Percentiles rank a stretch among this genome's conserved stretches.
Conservation (phyloP, 2,888 invertebrate genomes). For the Actias luna region DNA sequence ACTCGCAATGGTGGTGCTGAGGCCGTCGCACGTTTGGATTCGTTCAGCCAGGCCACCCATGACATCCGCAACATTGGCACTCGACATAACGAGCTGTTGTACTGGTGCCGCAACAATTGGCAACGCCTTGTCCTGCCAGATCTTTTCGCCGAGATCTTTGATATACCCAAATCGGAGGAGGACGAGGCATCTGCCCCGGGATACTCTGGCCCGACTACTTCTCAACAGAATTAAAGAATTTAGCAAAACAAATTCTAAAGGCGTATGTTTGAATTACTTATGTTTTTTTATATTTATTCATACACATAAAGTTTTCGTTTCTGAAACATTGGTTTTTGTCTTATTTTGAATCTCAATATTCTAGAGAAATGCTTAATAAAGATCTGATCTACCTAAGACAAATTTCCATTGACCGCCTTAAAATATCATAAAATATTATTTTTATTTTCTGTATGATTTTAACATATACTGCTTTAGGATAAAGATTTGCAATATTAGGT, state of each 20-base stretch:
- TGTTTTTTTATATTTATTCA: background rate
- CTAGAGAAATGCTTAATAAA: background rate
- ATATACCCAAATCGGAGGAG: constrained; percentile 87
- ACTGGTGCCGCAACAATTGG: constrained; percentile 96
- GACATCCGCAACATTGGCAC: constrained; percentile 91
- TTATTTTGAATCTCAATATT: too few species aligned
- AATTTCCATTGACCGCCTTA: background rate
- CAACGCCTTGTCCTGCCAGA: constrained; percentile 92
- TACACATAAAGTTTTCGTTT: background rate
- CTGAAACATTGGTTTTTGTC: background rate
- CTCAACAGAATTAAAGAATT: background rate
- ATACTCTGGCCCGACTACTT: background rate
- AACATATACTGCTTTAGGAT: background rate
- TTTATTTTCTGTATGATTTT: background rate
- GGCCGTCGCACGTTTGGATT: constrained; percentile 46
- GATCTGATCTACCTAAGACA: background rate
- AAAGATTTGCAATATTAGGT: background rate
- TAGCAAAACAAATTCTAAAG: background rate
- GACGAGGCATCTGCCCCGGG: constrained; percentile 32
- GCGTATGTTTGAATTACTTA: background rate
- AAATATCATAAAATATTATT: background rate
- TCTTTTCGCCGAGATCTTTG: constrained; percentile 97
- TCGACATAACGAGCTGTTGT: constrained; percentile 91
- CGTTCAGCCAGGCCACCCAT: constrained; percentile 60
- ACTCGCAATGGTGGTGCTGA: constrained; percentile 26